Base-by-base conservation (phyloP, 1,140 invertebrate genomes). In the Spodoptera litura region DNA sequence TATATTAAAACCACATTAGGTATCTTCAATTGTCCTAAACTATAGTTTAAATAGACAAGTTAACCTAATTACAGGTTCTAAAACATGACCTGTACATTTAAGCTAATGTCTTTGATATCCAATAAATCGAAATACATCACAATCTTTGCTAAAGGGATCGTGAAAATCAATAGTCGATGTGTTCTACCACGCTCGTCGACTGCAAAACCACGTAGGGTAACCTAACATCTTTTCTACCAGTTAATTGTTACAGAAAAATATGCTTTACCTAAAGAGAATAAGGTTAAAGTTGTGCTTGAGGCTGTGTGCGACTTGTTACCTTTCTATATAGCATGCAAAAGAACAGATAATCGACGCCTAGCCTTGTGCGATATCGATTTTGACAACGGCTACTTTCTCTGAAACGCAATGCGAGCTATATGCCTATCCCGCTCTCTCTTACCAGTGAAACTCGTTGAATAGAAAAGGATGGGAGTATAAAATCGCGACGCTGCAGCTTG, bases 321-420 rank as follows among this genome's bases (percentile, higher is more conserved):
- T 85, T 91, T 70, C 59, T 66, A 0, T 25, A 70, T 78, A 35
- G 70, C 81, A 61, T 64, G 64, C 73, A 78, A 83, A 86, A 90
- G 86, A 92, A 85, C 91, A 89, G 90, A 93, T 94, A 94, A 94
- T 94, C 93, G 93, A 94, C 93, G 91, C 86, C 88, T 90, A 93
- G 91, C 93, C 93, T 94, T 93, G 93, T 92, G 91, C 91, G 91
- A 94, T 94, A 94, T 94, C 93, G 93, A 94, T 94, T 93, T 94
- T 94, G 88, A 83, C 84, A 82, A 85, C 84, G 82, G 85, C 85
- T 85, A 85, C 85, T 87, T 86, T 87, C 78, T 85, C 78, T 80
- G 49, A 82, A 84, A 83, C 85, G 80, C 64, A 88, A 78, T 51
- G 12, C 70, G 59, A 81, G n/a, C 79, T 35, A 49, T 83, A 84